Evolutionary conservation across 2,888 invertebrate genomes (phyloP).

Genomic region (Zonitis immaculata): DNA sequence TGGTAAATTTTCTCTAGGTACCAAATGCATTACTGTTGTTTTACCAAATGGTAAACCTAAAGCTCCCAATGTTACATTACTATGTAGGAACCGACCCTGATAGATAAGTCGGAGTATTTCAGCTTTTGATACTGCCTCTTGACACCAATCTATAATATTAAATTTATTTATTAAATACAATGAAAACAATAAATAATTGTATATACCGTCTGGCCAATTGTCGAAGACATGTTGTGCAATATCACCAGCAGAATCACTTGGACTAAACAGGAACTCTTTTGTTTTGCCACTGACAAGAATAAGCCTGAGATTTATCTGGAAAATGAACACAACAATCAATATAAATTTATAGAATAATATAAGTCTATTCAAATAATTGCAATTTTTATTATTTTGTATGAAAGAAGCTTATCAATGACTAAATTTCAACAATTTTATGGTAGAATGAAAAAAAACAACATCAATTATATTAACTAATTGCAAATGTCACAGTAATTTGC

Average conservation of each 20-base stretch:
- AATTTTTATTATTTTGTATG: too few relatives aligned
- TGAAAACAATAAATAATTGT: too few relatives aligned
- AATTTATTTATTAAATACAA: too few relatives aligned
- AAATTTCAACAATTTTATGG: too few relatives aligned
- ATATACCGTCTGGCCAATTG: constrained; percentile 99
- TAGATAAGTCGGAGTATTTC: constrained; percentile 98
- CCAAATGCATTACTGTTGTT: constrained; percentile 99
- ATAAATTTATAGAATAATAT: too few relatives aligned
- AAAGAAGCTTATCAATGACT: too few relatives aligned
- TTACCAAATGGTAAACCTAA: constrained; percentile 95
- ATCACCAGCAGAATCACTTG: constrained; percentile 95
- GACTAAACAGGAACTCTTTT: constrained; percentile 97
- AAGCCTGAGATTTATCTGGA: constrained; percentile 95
- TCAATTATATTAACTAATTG: too few relatives aligned
- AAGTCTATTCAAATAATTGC: too few relatives aligned
- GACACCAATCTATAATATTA: constrained; percentile 82
- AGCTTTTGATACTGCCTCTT: constrained; percentile 92
- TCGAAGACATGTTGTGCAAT: constrained; percentile 99
- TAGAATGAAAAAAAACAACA: too few relatives aligned
- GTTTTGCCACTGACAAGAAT: constrained; percentile 99
- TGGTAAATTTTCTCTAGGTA: constrained; percentile 97
- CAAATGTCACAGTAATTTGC: too few relatives aligned
- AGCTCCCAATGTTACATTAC: constrained; percentile 97
- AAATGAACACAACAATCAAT: too few relatives aligned
- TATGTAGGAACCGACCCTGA: constrained; percentile 99